These are phyloP conservation scores for Zaprionus tsacasi DNA, from an alignment of 1,140 invertebrate species.

Conservation along the genomic window DNA sequence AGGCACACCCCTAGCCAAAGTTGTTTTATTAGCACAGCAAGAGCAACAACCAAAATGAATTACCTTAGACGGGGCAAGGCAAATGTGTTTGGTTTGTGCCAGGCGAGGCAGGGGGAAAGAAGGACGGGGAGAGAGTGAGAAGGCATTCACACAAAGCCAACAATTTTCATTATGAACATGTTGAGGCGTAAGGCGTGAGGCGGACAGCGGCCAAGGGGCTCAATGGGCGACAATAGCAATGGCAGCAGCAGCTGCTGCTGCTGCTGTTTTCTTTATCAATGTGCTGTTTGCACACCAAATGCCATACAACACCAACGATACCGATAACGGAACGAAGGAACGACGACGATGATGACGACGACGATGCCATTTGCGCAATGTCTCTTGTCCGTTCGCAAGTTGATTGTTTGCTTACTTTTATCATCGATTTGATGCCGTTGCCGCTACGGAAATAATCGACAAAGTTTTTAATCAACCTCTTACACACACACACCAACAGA, in stretches of 20 bases:
- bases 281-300: conserved; percentile 53
- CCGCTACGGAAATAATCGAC: conserved; percentile 52
- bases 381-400: conserved; percentile 44
- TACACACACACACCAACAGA: neutral
- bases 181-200: conserved; percentile 14
- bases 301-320: conserved; percentile 20
- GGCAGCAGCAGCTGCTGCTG: conserved; percentile 28
- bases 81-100: conserved; percentile 41
- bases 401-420: conserved; percentile 56
- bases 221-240: conserved; percentile 30
- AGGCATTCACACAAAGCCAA: conserved; percentile 17
- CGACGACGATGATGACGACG: neutral
- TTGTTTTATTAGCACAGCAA: conserved; percentile 49
- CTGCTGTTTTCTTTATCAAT: conserved; percentile 48
- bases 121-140: neutral
- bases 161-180: conserved; percentile 42
- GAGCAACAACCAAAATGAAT: conserved; percentile 40
- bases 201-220: neutral
- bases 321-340: neutral
- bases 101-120: neutral
- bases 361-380: conserved; percentile 46
- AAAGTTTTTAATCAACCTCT: conserved; percentile 56
- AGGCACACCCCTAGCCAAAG: conserved; percentile 3
- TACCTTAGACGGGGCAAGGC: conserved; percentile 42
- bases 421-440: conserved; percentile 46